phyloP scores from a whole-genome alignment of 1,140 invertebrate genomes.

The Drosophila ananassae region DNA sequence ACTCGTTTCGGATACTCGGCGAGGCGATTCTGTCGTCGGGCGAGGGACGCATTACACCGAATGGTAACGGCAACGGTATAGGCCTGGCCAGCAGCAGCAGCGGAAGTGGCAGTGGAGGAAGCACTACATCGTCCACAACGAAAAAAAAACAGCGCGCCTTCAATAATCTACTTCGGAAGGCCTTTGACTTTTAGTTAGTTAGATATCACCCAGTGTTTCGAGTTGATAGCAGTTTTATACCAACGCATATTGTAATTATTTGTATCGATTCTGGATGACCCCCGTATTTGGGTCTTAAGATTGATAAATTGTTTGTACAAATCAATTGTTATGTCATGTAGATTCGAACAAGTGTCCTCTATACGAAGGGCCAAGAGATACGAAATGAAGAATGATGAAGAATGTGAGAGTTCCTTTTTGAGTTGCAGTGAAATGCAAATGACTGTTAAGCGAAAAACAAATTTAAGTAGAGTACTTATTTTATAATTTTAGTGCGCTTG shows the following conservation, averaged over 20 bases:
- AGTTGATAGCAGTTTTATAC: conserved; percentile 9
- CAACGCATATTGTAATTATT: conserved; percentile 14
- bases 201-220: conserved; percentile 37
- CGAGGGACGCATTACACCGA: conserved; percentile 41
- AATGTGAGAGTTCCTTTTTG: conserved; percentile 63
- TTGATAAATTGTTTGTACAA: conserved; percentile 39
- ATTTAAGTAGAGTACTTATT: conserved; percentile 55
- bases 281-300: background rate
- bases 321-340: conserved; percentile 26
- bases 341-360: conserved; percentile 6
- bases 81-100: conserved; percentile 46
- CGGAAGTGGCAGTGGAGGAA: conserved; percentile 59
- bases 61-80: conserved; percentile 41
- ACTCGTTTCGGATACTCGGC: conserved; percentile 79
- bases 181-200: conserved; percentile 54
- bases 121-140: conserved; percentile 74
- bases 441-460: conserved; percentile 63
- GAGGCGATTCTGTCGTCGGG: conserved; percentile 71
- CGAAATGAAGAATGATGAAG: conserved; percentile 5
- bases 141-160: conserved; percentile 80
- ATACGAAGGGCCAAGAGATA: background rate
- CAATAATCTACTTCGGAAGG: conserved; percentile 82
- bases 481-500: conserved; percentile 34
- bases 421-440: conserved; percentile 70
- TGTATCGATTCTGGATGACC: background rate